Base-by-base conservation (phyloP, 2,797 vertebrate genomes). In the Naso thynnoides region DNA sequence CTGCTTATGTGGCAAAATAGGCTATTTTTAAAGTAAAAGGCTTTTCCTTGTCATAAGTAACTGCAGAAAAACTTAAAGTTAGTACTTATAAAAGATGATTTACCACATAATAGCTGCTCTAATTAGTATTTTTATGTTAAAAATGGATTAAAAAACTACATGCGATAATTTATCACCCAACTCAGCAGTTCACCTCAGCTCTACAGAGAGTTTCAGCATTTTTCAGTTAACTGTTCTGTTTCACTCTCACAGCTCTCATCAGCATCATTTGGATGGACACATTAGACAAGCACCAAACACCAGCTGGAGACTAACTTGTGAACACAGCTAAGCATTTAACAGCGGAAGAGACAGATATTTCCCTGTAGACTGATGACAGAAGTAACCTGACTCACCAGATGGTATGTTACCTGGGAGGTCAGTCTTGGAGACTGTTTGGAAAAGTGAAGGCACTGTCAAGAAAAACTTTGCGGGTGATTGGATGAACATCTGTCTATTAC, bases 291-390 rank as follows among this genome's bases (percentile, higher is more conserved):
- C 65, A 73, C 6, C 29, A 47, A 59, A 39, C 52, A 44, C 47
- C 21, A 8, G 8, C 5, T 31, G 38, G 3, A 2, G 16, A 57
- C 27, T 39, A 56, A 48, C 48, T 50, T 26, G 49, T 38, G 50
- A 49, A 57, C n/a, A 38, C 19, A 18, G 39, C 29, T 16, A 5
- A 58, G 39, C 23, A 13, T 70, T 53, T 38, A 73, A 56, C 63
- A 45, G 59, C 38, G 11, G 13, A 52, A 56, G 48, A 59, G 47
- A 45, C 38, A 62, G 21, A 56, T 59, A 64, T 70, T 80, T 80
- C 60, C 70, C 63, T 54, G 44, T 31, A 50, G 53, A 74, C 31
- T 56, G 60, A 42, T 38, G 63, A 58, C 48, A 13, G 10, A 45
- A 58, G 47, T 44, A 3, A n/a, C 33, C 33, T n/a, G 33, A 33